Evolutionary conservation across 92 coral and sea anemone genomes (phyloP).

Genomic region (Epizoanthus ramosus): DNA sequence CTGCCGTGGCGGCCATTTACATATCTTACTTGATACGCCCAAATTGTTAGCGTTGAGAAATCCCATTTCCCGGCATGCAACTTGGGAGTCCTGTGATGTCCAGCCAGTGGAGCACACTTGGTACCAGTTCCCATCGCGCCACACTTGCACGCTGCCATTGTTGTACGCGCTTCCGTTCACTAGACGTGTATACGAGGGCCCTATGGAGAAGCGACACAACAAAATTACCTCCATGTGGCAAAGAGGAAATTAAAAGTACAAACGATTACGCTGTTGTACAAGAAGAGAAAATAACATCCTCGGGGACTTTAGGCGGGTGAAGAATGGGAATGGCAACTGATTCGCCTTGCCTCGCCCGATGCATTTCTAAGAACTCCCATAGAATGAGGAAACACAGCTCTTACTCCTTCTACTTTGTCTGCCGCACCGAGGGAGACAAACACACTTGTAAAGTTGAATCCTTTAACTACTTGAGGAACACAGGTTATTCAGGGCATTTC

Average conservation of each 20-base stretch:
- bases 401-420: too few species aligned
- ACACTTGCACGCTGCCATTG: conserved; percentile 67
- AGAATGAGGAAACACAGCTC: too few species aligned
- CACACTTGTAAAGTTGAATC: too few species aligned
- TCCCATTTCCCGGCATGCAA: conserved; percentile 78
- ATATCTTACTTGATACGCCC: neutral
- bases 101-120: conserved; percentile 75
- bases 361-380: too few species aligned
- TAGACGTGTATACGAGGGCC: conserved; percentile 71
- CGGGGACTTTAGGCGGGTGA: neutral
- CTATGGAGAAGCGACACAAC: conserved; percentile 13
- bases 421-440: too few species aligned
- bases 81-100: conserved; percentile 55
- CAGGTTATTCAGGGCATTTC: too few species aligned
- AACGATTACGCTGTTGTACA: neutral
- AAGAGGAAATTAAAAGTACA: neutral
- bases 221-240: neutral
- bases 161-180: conserved; percentile 41
- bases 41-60: conserved; percentile 12
- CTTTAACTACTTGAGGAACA: too few species aligned
- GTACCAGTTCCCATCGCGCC: conserved; percentile 68
- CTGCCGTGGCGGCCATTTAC: too few species aligned
- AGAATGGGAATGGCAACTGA: neutral
- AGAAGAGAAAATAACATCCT: too few species aligned
- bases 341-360: too few species aligned